These are phyloP conservation scores for Syrrhaptes paradoxus DNA, from an alignment of 2,113 vertebrate species.

Conservation along the genomic window DNA sequence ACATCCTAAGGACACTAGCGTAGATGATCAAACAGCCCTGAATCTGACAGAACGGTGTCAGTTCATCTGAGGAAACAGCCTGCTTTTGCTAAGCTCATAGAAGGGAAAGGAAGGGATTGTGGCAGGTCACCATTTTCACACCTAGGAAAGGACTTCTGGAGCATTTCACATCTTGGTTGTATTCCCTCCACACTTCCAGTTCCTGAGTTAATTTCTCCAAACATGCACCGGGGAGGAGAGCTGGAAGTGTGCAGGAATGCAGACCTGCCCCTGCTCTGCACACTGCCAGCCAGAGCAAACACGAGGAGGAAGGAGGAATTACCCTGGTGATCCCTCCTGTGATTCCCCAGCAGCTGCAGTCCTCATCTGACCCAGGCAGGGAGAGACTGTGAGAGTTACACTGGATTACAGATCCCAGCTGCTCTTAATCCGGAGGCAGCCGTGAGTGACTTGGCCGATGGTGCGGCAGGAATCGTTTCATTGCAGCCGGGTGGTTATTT, in stretches of 20 bases:
- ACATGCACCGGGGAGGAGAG: accelerated
- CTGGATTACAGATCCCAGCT: constrained; percentile 46
- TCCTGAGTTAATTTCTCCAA: not conserved
- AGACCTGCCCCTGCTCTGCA: not conserved
- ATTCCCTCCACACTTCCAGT: accelerated
- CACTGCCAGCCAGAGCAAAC: not conserved
- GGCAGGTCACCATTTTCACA: not conserved
- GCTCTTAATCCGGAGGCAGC: constrained; percentile 14
- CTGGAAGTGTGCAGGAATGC: not conserved
- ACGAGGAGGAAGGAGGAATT: constrained; percentile 36
- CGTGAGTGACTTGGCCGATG: not conserved
- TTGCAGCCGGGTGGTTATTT: not conserved
- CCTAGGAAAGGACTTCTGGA: not conserved
- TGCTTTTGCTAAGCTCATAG: constrained; percentile 2
- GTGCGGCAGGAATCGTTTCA: not conserved
- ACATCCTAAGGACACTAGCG: not conserved
- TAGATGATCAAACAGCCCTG: not conserved
- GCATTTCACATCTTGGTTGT: not conserved
- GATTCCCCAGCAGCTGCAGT: constrained; percentile 51
- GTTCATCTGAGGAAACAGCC: constrained; percentile 46
- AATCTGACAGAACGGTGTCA: constrained; percentile 37
- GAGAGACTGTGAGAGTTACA: constrained; percentile 28
- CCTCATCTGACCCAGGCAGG: constrained; percentile 44
- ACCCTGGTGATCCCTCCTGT: constrained; percentile 45
- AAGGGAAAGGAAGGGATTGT: not conserved